Evolutionary conservation across 2,888 invertebrate genomes (phyloP).

Genomic region (Noctua comes): DNA sequence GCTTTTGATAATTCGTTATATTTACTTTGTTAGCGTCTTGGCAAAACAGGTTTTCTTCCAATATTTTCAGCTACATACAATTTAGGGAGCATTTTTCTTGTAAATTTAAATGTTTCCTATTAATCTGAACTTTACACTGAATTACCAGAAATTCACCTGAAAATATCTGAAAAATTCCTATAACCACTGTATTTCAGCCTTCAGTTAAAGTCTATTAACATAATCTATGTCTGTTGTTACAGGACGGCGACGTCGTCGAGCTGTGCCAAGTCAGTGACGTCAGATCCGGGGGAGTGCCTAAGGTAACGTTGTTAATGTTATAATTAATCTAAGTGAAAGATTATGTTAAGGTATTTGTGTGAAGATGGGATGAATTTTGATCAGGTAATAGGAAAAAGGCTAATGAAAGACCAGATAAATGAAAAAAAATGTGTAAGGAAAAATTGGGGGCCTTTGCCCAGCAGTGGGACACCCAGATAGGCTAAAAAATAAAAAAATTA

Average conservation of each 20-base stretch:
- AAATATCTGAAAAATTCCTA: background rate
- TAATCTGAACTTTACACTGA: background rate
- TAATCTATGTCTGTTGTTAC: constrained; percentile 76
- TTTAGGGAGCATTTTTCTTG: background rate
- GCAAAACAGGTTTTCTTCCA: background rate
- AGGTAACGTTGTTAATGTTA: constrained; percentile 91
- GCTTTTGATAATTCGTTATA: background rate
- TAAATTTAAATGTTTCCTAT: no score
- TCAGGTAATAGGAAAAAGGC: background rate
- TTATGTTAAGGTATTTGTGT: constrained; percentile 23
- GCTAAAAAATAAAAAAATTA: background rate
- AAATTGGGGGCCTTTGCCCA: no score
- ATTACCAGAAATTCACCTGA: background rate
- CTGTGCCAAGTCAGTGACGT: constrained; percentile 99
- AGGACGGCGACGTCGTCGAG: constrained; percentile 99
- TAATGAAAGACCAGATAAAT: background rate
- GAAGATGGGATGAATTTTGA: constrained; percentile 22
- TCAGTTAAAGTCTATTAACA: background rate
- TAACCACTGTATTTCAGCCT: background rate
- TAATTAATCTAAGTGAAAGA: constrained; percentile 32
- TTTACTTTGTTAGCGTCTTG: background rate
- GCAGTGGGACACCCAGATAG: no score
- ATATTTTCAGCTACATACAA: background rate
- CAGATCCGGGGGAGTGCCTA: constrained; percentile 97
- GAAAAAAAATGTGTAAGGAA: background rate